Evolutionary conservation across 2,113 vertebrate genomes (phyloP).

Genomic region (Cichladusa arquata): DNA sequence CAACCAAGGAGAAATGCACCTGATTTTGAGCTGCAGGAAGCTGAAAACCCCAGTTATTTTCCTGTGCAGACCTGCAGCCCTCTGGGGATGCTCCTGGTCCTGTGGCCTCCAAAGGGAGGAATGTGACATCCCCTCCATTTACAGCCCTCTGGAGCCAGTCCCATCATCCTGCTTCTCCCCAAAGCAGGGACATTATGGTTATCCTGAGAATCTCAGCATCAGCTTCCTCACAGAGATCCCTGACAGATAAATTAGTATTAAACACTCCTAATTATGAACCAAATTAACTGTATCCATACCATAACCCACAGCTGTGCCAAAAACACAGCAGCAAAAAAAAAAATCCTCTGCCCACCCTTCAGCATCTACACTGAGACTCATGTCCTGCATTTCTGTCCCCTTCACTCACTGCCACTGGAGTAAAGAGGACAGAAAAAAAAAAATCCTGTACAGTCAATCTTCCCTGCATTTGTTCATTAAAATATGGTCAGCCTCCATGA

Average conservation of each 20-base stretch:
- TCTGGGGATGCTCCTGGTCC: neutral
- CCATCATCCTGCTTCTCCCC: neutral
- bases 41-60: neutral
- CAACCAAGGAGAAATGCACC: neutral
- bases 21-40: neutral
- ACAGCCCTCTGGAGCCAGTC: neutral
- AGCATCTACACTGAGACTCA: neutral
- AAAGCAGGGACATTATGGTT: accelerated
- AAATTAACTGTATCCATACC: neutral
- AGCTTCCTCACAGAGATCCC: neutral
- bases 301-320: neutral
- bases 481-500: slow-evolving; percentile 54
- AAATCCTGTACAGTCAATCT: neutral
- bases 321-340: neutral
- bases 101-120: neutral
- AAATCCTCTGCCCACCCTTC: neutral
- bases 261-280: neutral
- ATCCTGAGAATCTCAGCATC: neutral
- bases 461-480: slow-evolving; percentile 30
- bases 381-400: neutral
- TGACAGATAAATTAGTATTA: neutral
- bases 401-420: neutral
- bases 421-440: neutral
- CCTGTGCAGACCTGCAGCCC: neutral
- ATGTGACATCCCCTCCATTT: neutral